These are phyloP conservation scores for Drosophila pegasa DNA, from an alignment of 2,888 invertebrate genomes.

Conservation along the genomic window DNA sequence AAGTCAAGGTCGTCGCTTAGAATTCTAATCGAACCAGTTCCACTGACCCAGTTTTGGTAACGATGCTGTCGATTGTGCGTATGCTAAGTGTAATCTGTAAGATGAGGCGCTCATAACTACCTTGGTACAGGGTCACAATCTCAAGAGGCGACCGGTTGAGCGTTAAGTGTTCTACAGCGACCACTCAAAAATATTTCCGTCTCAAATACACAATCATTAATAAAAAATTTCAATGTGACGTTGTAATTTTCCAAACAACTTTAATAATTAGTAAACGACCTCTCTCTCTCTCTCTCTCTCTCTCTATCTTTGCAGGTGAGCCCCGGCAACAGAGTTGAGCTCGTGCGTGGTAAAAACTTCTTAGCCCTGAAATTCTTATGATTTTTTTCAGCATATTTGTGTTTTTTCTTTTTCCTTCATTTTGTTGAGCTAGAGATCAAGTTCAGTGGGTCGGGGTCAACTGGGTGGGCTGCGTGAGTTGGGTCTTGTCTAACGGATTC, in stretches of 20 bases:
- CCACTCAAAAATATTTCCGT: conserved; percentile 25
- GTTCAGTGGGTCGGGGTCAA: conserved; percentile 77
- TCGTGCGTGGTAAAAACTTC: conserved; percentile 42
- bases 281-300: conserved; percentile 13
- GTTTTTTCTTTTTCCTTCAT: background rate
- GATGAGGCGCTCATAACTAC: background rate
- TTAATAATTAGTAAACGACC: conserved; percentile 13
- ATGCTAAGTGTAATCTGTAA: conserved; percentile 7
- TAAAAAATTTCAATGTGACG: conserved; percentile 27
- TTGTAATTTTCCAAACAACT: conserved; percentile 32
- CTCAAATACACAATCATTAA: conserved; percentile 22
- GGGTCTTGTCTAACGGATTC: conserved; percentile 52
- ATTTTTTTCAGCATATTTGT: conserved; percentile 1
- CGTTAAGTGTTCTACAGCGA: conserved; percentile 21
- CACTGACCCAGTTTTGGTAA: background rate
- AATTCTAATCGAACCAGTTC: conserved; percentile 15
- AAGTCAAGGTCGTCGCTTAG: conserved; percentile 28
- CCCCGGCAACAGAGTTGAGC: background rate
- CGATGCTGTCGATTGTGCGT: conserved; percentile 1
- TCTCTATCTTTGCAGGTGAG: conserved; percentile 41
- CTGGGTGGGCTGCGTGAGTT: conserved; percentile 38
- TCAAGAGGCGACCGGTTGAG: conserved; percentile 25
- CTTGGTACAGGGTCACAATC: conserved; percentile 32
- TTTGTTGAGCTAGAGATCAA: conserved; percentile 52
- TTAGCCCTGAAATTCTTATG: conserved; percentile 58